Base-by-base conservation (phyloP, 1,140 invertebrate species). In the Danaus plexippus region DNA sequence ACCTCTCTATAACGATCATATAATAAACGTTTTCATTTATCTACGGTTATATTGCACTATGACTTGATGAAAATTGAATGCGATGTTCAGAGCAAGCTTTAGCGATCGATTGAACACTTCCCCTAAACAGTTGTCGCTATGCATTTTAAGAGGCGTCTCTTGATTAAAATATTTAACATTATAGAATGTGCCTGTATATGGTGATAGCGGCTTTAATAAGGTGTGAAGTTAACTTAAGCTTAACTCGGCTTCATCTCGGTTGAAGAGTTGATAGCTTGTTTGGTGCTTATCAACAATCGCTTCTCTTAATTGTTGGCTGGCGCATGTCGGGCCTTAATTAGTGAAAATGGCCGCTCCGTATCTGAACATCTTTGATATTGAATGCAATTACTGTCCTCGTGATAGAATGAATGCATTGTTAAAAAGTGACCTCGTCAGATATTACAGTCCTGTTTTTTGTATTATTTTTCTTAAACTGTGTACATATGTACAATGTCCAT, bases 341-440 rank as follows among this genome's bases (percentile, higher is more conserved):
- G 80, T 78, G 80, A 83, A 84, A 81, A 83, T 83, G 76, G 72
- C 69, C 71, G 65, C 50, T 47, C 69, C 59, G 57, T 86, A 83
- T 86, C 81, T 47, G 64, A 56, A 57, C 59, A 85, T 85, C 81
- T 80, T 77, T 77, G 80, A 83, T 83, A 80, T 80, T 78, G 71
- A 84, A 84, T 84, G 80, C 77, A 84, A 77, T 83, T 81, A 80
- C 83, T 84, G 77, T 82, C 77, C 79, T 70, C 63, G 69, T 74
- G 78, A 81, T 85, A 81, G 77, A 77, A 63, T 61, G 63, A 65
- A 62, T 49, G 63, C 52, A 60, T 64, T 60, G 51, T 41, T 49
- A 54, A 64, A 57, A 52, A 57, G 57, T 44, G 42, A 41, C 8
- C 42, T 54, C 50, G 46, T 56, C 53, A 61, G 54, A 57, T 61